Base-by-base conservation (phyloP, 2,113 vertebrate species). In the Nymphicus hollandicus region DNA sequence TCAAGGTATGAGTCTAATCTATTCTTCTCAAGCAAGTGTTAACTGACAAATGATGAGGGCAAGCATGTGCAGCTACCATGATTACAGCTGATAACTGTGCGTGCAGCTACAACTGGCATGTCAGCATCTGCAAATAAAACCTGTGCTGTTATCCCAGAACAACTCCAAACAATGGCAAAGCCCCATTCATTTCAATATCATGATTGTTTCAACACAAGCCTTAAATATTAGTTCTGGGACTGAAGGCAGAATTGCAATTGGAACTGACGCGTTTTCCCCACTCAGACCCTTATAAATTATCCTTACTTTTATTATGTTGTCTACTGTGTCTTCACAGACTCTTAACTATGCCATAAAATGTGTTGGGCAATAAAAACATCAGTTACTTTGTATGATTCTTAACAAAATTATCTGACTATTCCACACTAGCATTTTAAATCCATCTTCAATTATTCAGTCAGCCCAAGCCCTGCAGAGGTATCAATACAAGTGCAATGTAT, bases 91-190 rank as follows among this genome's bases (percentile, higher is more conserved):
- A 81, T 91, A 78, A 90, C 3, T 71, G n/a, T 44, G 64, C 50
- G 23, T 23, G 53, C 71, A 60, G 68, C 50, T 73, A 91, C 65
- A 86, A 87, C 0, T 61, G 82, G 50, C 68, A 74, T 53, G 89
- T 94, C 85, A 93, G 87, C 79, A 94, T 86, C 81, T 91, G 76
- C 81, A 86, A 91, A 93, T 83, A 82, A 94, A 94, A 88, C 56
- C 9, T 64, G 66, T 73, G 68, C 64, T 77, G 35, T 60, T 88
- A 91, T 47, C 68, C 87, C 46, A 70, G 50, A 82, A 24, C 43
- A 82, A 93, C 39, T 83, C 41, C 28, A 56, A 82, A 88, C 58
- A 66, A 77, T 79, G 46, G 71, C 64, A 91, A 89, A 93, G 71
- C 29, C 44, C n/a, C 53, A 35, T 70, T 82, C 44, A 33, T 49